Evolutionary conservation across 2,888 invertebrate species (phyloP).

Genomic region (Nomada goodeniana): DNA sequence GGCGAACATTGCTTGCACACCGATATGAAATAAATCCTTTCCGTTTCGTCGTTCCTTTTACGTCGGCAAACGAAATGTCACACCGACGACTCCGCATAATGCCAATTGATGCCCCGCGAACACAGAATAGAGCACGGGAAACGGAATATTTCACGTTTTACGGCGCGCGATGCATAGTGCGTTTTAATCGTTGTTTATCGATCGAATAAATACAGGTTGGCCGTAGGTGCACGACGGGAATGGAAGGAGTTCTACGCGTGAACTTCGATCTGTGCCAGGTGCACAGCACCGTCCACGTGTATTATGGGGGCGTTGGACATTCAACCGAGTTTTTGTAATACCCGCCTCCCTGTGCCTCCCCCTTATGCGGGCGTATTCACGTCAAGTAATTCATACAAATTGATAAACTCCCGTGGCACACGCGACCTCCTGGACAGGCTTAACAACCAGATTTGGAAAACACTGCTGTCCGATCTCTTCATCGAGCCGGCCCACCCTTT

Average conservation of each 20-base stretch:
- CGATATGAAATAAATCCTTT: neutral
- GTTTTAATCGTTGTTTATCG: slow-evolving; percentile 54
- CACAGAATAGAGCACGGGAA: neutral
- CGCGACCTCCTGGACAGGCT: slow-evolving; percentile 47
- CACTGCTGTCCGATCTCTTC: slow-evolving; percentile 52
- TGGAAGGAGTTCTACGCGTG: slow-evolving; percentile 51
- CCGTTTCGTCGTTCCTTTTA: neutral
- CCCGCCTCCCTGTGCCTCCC: slow-evolving; percentile 49
- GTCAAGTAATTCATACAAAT: slow-evolving; percentile 67
- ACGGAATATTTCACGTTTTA: slow-evolving; percentile 27
- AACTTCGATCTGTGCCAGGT: slow-evolving; percentile 74
- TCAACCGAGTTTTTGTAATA: slow-evolving; percentile 76
- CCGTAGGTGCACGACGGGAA: slow-evolving; percentile 38
- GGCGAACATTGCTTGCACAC: neutral
- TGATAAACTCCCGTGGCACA: slow-evolving; percentile 61
- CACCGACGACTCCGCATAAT: slow-evolving; percentile 2
- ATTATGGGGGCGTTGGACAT: slow-evolving; percentile 77
- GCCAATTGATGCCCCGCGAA: neutral
- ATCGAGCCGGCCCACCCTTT: slow-evolving; percentile 28
- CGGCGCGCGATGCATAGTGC: slow-evolving; percentile 3
- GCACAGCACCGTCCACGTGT: slow-evolving; percentile 64
- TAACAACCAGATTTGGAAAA: slow-evolving; percentile 54
- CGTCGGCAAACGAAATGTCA: neutral
- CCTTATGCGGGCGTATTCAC: slow-evolving; percentile 79
- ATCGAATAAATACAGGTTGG: slow-evolving; percentile 44